These are phyloP conservation scores for Centruroides sculpturatus DNA, from an alignment of 1,140 invertebrate species.

Conservation along the genomic window DNA sequence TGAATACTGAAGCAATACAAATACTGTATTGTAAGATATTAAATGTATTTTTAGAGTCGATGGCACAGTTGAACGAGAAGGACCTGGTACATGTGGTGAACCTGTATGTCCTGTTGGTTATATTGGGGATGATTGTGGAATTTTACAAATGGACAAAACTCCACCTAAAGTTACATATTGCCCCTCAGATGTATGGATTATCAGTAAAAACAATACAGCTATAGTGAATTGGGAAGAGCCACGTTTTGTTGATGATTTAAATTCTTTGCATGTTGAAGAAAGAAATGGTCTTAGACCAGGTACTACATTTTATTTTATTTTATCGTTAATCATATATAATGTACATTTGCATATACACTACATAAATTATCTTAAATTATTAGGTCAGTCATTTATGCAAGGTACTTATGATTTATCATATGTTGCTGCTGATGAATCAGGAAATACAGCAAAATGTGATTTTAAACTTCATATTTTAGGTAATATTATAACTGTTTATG, in stretches of 20 bases:
- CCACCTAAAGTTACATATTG: slow-evolving; percentile 75
- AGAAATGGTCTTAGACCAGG: slow-evolving; percentile 76
- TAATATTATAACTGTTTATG: slow-evolving; percentile 29
- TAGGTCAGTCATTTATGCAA: slow-evolving; percentile 66
- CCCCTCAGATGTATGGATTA: slow-evolving; percentile 84
- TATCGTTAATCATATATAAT: neutral
- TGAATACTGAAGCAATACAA: too few relatives aligned
- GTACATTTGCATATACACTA: too few relatives aligned
- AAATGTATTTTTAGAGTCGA: slow-evolving; percentile 30
- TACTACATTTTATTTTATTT: neutral
- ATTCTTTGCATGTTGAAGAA: slow-evolving; percentile 56
- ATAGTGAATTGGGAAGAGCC: slow-evolving; percentile 90
- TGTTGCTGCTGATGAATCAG: slow-evolving; percentile 76
- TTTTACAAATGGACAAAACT: slow-evolving; percentile 66
- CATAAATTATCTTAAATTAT: neutral
- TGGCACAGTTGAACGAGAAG: slow-evolving; percentile 78
- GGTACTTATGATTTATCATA: slow-evolving; percentile 88
- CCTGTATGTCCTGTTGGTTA: slow-evolving; percentile 71
- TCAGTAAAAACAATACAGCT: slow-evolving; percentile 77
- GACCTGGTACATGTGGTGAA: slow-evolving; percentile 81
- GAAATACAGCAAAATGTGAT: slow-evolving; percentile 77
- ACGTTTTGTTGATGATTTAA: slow-evolving; percentile 74
- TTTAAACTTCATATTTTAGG: slow-evolving; percentile 86
- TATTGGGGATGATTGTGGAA: slow-evolving; percentile 63
- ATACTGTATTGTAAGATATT: slow-evolving; percentile 18